Percentiles rank a stretch among this genome's conserved stretches.
These are phyloP conservation scores for Ctenomys sociabilis DNA, from an alignment of 2,113 vertebrate species.

Conservation along the genomic window DNA sequence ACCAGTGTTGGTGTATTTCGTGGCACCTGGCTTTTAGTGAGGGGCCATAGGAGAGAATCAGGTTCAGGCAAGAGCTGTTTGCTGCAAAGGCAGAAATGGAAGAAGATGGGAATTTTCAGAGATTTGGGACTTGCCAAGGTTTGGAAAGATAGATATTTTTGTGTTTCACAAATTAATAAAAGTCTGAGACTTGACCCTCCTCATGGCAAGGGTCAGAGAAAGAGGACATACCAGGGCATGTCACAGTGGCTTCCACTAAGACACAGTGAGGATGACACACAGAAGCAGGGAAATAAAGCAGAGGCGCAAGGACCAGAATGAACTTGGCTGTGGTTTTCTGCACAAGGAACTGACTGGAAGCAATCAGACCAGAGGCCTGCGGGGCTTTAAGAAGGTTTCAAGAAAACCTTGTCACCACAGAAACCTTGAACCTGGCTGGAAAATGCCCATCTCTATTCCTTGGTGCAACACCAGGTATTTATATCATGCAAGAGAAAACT, in stretches of 20 bases:
- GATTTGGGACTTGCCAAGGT: not conserved
- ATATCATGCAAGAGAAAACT: not conserved
- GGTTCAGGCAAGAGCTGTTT: not conserved
- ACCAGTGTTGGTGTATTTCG: not conserved
- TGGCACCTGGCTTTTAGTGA: conserved; percentile 11
- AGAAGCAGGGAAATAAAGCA: conserved; percentile 17
- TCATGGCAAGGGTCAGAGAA: not conserved
- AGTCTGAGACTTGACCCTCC: not conserved
- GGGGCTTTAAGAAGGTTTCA: not conserved
- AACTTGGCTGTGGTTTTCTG: not conserved
- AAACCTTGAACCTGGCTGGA: conserved; percentile 40
- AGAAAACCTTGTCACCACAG: conserved; percentile 41
- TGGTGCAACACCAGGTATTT: not conserved
- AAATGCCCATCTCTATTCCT: conserved; percentile 5
- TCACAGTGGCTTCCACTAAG: conserved; percentile 34
- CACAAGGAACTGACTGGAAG: conserved; percentile 31
- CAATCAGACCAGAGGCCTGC: conserved; percentile 50
- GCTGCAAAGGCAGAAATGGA: not conserved
- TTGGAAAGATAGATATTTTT: conserved; percentile 9
- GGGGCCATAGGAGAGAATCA: not conserved
- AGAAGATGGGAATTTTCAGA: conserved; percentile 33
- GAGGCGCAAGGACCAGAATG: not conserved
- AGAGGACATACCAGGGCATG: not conserved
- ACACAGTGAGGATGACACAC: not conserved
- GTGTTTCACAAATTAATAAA: conserved; percentile 1